Percentiles rank a stretch among this genome's conserved stretches.
Evolutionary conservation across 2,797 vertebrate genomes (phyloP).

Genomic region (Poeciliopsis paucimaculata): DNA sequence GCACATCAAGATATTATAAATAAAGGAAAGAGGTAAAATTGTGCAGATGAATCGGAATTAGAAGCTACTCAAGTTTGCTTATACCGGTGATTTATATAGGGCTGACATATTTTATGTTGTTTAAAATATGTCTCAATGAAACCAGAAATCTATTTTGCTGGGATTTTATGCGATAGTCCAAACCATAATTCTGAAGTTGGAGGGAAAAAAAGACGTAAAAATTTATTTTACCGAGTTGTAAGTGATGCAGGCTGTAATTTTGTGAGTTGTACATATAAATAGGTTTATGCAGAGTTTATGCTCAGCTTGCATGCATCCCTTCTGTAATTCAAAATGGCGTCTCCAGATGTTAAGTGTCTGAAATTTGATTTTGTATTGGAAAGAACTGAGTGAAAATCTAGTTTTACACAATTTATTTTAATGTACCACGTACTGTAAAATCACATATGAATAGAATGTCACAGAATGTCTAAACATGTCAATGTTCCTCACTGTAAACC

Average conservation of each 20-base stretch:
- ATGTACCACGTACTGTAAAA: background rate
- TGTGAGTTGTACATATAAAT: background rate
- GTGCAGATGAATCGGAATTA: background rate
- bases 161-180: background rate
- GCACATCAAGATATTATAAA: background rate
- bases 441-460: background rate
- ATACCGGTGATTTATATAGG: too few species aligned
- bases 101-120: too few species aligned
- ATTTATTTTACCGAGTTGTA: background rate
- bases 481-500: background rate
- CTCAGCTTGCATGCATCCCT: background rate
- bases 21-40: background rate
- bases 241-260: background rate
- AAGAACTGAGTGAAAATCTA: background rate
- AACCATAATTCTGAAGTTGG: background rate
- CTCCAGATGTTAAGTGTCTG: background rate
- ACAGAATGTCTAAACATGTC: background rate
- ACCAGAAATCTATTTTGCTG: background rate
- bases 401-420: background rate
- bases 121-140: background rate
- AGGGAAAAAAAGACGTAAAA: too few species aligned
- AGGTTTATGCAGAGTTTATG: background rate
- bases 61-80: background rate
- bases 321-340: background rate
- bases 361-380: background rate